phyloP scores from a whole-genome alignment of 2,113 vertebrate genomes.

The Arvicanthis niloticus region DNA sequence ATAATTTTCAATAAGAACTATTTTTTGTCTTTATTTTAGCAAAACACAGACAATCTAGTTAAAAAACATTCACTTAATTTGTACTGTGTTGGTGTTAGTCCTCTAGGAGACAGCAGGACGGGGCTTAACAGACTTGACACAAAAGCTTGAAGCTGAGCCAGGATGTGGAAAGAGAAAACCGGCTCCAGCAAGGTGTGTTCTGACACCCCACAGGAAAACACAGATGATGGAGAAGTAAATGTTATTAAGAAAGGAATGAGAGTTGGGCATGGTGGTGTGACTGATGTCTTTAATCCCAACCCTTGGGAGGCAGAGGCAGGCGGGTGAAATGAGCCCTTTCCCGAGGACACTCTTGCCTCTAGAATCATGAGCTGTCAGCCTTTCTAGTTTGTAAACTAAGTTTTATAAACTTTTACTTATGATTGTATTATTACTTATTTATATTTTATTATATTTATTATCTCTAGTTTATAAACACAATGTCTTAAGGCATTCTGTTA shows the following conservation, averaged over 20 bases:
- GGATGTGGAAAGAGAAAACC: background rate
- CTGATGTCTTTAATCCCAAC: background rate
- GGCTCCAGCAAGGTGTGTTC: background rate
- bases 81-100: background rate
- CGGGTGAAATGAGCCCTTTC: background rate
- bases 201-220: background rate
- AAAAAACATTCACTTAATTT: background rate
- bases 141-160: background rate
- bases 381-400: background rate
- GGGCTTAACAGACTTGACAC: background rate
- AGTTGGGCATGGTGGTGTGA: background rate
- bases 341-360: background rate
- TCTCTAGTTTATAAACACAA: no score
- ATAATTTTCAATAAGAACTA: background rate
- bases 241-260: background rate
- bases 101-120: background rate
- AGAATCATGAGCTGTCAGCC: background rate
- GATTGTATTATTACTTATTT: no score
- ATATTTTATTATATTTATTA: no score
- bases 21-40: constrained; percentile 17
- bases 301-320: background rate
- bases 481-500: background rate
- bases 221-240: background rate
- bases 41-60: background rate
- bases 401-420: no score